These are phyloP conservation scores for Synanthedon andrenaeformis DNA, from an alignment of 2,888 invertebrate species.

Conservation along the genomic window DNA sequence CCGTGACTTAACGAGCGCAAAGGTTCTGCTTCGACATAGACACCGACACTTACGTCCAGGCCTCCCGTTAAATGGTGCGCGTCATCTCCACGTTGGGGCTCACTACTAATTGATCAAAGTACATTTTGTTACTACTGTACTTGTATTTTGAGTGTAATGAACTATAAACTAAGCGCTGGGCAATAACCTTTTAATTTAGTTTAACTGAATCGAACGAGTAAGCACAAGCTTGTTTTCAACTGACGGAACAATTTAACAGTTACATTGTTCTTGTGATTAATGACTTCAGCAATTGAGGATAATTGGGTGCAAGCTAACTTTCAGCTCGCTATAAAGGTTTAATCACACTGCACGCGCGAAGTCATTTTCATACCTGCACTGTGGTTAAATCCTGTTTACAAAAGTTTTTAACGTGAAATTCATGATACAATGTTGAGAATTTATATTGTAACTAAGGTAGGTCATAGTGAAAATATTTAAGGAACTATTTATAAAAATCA, in stretches of 20 bases:
- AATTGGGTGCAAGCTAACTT: conserved; percentile 1
- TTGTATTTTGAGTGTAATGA: background rate
- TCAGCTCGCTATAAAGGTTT: background rate
- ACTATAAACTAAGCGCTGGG: background rate
- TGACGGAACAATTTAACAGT: conserved; percentile 40
- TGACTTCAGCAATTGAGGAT: conserved; percentile 17
- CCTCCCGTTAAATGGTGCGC: conserved; percentile 43
- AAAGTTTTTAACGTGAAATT: too few relatives aligned
- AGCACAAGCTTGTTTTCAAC: conserved; percentile 10
- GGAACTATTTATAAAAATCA: too few relatives aligned
- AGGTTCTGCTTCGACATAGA: conserved; percentile 34
- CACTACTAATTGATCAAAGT: conserved; percentile 34
- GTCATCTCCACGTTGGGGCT: conserved; percentile 28
- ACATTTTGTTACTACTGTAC: conserved; percentile 15
- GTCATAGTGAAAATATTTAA: too few relatives aligned
- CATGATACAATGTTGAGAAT: too few relatives aligned
- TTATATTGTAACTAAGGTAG: too few relatives aligned
- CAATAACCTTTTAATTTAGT: background rate
- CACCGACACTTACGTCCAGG: conserved; percentile 43
- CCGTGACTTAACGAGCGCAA: conserved; percentile 27
- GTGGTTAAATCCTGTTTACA: too few relatives aligned
- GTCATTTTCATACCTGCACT: too few relatives aligned
- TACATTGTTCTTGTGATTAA: conserved; percentile 42
- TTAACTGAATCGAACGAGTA: background rate
- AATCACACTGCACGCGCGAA: too few relatives aligned